These are phyloP conservation scores for Calliopsis andreniformis DNA, from an alignment of 1,140 invertebrate genomes.

Conservation along the genomic window DNA sequence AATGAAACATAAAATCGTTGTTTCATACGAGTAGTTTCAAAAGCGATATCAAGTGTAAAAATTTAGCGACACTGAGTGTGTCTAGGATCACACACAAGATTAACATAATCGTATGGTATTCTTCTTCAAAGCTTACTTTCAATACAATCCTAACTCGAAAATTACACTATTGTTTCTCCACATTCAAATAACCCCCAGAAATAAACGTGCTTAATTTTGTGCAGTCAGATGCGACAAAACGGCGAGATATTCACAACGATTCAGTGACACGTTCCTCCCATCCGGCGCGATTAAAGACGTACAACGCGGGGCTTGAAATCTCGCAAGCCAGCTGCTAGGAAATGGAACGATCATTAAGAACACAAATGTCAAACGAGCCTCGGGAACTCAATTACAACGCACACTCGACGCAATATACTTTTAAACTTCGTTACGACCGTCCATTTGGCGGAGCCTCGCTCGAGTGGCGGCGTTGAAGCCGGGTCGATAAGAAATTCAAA, in stretches of 20 bases:
- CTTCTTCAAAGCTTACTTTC: too few relatives aligned
- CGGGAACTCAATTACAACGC: constrained; percentile 10
- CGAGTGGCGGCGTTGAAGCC: background rate
- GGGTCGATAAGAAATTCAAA: background rate
- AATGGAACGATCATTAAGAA: constrained; percentile 16
- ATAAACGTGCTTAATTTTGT: too few relatives aligned
- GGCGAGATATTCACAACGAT: background rate
- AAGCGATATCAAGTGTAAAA: too few relatives aligned
- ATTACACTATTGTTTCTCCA: too few relatives aligned
- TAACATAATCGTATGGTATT: too few relatives aligned
- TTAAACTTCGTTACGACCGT: constrained; percentile 4
- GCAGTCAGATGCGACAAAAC: too few relatives aligned
- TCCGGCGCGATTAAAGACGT: background rate
- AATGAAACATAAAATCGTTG: too few relatives aligned
- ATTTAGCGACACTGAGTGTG: too few relatives aligned
- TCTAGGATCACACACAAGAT: too few relatives aligned
- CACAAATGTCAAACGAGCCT: constrained; percentile 25
- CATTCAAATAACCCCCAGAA: too few relatives aligned
- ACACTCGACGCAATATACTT: background rate
- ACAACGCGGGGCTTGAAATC: background rate
- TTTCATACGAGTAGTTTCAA: too few relatives aligned
- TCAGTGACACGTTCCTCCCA: background rate
- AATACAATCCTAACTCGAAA: too few relatives aligned
- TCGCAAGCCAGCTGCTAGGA: background rate
- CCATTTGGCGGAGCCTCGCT: background rate